phyloP scores from a whole-genome alignment of 2,113 vertebrate genomes.

The Falco punctatus region DNA sequence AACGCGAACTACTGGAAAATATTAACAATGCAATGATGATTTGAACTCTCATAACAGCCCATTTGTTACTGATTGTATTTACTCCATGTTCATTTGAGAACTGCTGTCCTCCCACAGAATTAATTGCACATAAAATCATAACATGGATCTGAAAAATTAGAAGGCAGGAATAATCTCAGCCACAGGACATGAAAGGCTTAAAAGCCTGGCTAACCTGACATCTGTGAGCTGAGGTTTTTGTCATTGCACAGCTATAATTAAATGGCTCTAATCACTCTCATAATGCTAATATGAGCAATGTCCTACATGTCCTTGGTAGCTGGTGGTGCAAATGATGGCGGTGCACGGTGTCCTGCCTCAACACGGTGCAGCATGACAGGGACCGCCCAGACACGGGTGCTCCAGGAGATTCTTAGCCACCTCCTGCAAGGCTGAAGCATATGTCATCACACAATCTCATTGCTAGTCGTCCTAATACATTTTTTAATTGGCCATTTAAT shows the following conservation, averaged over 20 bases:
- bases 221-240: slow-evolving; percentile 27
- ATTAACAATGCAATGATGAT: background rate
- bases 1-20: background rate
- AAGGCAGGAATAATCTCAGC: slow-evolving; percentile 2
- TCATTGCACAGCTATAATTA: slow-evolving; percentile 47
- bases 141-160: slow-evolving; percentile 26
- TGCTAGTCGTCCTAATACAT: background rate
- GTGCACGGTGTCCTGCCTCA: background rate
- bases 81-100: background rate
- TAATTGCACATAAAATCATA: slow-evolving; percentile 41
- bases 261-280: slow-evolving; percentile 24
- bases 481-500: background rate
- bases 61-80: slow-evolving; percentile 39
- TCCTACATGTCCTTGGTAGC: slow-evolving; percentile 6
- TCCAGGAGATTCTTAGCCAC: background rate
- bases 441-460: background rate
- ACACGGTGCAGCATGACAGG: background rate
- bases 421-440: background rate
- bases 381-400: background rate
- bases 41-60: background rate
- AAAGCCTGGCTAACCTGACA: background rate
- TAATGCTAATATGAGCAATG: slow-evolving; percentile 1
- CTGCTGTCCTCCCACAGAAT: slow-evolving; percentile 29
- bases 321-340: background rate
- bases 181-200: background rate